Conservation (phyloP, 2,888 invertebrate genomes). For the Eupithecia exiguata region DNA sequence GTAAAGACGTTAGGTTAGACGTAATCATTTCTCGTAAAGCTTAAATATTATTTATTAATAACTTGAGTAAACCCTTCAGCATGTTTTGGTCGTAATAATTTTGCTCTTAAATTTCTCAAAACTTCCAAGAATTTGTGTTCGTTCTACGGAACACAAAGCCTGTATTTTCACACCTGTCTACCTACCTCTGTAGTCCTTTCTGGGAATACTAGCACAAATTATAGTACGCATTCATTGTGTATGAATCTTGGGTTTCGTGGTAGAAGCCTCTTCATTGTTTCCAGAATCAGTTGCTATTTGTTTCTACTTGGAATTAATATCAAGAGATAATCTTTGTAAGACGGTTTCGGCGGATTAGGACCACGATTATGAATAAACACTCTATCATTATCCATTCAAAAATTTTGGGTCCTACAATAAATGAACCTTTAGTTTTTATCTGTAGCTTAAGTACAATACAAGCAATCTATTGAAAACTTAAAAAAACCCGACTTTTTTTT, state of each 20-base stretch:
- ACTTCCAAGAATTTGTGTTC: constrained; percentile 5
- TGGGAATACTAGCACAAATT: neutral
- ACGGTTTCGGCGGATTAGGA: neutral
- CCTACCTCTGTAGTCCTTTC: neutral
- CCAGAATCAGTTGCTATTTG: neutral
- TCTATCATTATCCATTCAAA: neutral
- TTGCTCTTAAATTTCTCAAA: neutral
- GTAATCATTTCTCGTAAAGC: neutral
- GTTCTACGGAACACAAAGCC: neutral
- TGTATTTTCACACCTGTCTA: neutral
- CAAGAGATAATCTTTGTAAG: neutral
- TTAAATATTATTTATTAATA: neutral
- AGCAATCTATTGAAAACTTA: too few species aligned
- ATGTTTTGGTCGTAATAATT: neutral
- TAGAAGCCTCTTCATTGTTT: neutral
- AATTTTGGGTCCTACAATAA: neutral
- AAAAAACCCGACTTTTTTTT: too few species aligned
- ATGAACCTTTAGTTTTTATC: neutral
- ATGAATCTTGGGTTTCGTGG: neutral
- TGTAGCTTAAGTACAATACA: too few species aligned
- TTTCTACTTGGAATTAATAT: neutral
- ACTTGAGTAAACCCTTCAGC: neutral
- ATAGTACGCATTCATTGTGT: neutral
- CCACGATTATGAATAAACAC: neutral
- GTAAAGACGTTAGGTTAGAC: too few species aligned